Base-by-base conservation (phyloP, 2,888 invertebrate genomes). In the Nebria brevicollis region DNA sequence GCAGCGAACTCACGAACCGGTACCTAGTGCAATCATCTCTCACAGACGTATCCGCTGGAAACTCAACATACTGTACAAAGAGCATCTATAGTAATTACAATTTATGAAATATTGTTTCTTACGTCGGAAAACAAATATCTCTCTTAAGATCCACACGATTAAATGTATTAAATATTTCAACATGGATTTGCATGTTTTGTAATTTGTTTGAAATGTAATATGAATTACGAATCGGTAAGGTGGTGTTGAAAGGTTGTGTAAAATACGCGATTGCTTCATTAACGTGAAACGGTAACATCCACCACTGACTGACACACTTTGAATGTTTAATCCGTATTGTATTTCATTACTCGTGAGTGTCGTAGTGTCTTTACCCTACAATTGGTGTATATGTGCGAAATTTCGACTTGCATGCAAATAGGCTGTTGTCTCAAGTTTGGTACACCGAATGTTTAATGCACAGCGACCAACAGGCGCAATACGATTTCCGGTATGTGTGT, bases 251-350 rank as follows among this genome's bases (percentile, higher is more conserved):
- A 20, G 1, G 1, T 11, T 20, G 4, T 7, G 25, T 1, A 2
- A 25, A 25, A 25, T 68, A 2, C 25, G 70, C 25, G 70, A 70
- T 26, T 7, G 20, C 54, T 70, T 70, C 70, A 70, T 70, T 70
- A 70, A 70, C 26, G 34, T 25, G 70, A 70, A 7, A 13, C 54
- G 13, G 54, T 13, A 54, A 54, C 54, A 54, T 13, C 8, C 8
- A 54, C 54, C 64, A 43, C 66, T 43, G 66, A 25, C 64, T 73
- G 66, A 79, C 79, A 79, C 79, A 79, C 79, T 79, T 74, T 79
- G 79, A 79, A 79, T 79, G 79, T 79, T 79, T 79, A 79, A 79
- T 79, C 66, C 54, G 54, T 70, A 75, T 78, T 78, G 75, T 79
- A 79, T 79, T 78, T 78, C 78, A 78, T 78, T 78, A 78, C 74